Evolutionary conservation across 2,888 invertebrate genomes (phyloP), one percentile per base, ranked within the genome.

Genomic region (Microchrysa polita): DNA sequence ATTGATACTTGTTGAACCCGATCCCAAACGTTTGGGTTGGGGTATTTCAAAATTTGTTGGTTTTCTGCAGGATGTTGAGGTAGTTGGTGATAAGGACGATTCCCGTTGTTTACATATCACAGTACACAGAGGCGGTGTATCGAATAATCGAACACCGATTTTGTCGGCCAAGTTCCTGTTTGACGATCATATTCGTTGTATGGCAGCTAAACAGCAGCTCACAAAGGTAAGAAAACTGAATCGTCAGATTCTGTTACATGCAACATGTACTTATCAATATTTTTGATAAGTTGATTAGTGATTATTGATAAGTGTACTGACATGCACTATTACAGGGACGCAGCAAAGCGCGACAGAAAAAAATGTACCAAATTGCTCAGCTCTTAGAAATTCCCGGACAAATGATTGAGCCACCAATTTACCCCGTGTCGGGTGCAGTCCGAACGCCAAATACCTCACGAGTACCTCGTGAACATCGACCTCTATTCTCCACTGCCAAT

Each of bases 161-260:
- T 85, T 97, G 9, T 90, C 93, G 2, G 95, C 96, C 10, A 96
- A 94, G 84, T 98, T 99, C 85, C 90, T 98, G 75, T 99, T 99
- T 83, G 98, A 99, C 82, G 99, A 99, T 86, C 98, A 98, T 82
- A 99, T 99, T 78, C 89, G 98, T 40, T 98, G 98, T 82, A 97
- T 98, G 97, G 98, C 98, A 18, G 98, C 98, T 23, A 98, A 98
- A 81, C 98, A 98, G 84, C 84, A 91, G 53, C 84, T 92, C 5
- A 90, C 91, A 1, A 92, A 94, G 93, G 93, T 93, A 82, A 76
- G 2, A 44, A n/a, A 16, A 4, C 4, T 7, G 27, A 34, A 34
- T 7, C n/a, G n/a, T 44, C 72, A 57, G n/a, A n/a, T n/a, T n/a
- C n/a, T n/a, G n/a, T n/a, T n/a, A n/a, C n/a, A n/a, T n/a, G 12